phyloP scores from a whole-genome alignment of 2,888 invertebrate species.

The Sphaerophoria taeniata region DNA sequence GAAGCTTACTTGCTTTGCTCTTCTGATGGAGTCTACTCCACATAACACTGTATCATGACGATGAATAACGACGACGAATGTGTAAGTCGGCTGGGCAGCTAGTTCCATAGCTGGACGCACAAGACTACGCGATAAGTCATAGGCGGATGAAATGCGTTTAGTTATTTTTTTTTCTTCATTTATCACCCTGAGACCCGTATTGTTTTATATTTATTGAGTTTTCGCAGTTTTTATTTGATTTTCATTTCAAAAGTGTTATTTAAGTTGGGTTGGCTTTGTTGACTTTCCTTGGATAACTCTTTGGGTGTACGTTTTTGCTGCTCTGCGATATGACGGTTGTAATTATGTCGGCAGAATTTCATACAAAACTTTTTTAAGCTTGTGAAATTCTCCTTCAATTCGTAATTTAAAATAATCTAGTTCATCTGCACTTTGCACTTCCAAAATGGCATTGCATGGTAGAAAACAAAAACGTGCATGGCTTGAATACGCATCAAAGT shows the following conservation, averaged over 20 bases:
- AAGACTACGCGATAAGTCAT: background rate
- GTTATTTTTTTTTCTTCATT: constrained; percentile 42
- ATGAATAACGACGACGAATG: background rate
- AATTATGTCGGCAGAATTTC: background rate
- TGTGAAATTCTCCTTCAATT: constrained; percentile 10
- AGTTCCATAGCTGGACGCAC: background rate
- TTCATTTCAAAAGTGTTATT: constrained; percentile 10
- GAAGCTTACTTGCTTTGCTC: background rate
- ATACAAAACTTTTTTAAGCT: background rate
- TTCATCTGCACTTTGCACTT: background rate
- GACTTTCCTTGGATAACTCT: constrained; percentile 43
- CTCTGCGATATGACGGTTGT: background rate
- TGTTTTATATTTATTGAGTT: background rate
- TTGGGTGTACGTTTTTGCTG: background rate
- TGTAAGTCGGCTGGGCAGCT: no score
- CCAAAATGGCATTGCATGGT: constrained; percentile 7
- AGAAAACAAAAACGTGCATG: constrained; percentile 8
- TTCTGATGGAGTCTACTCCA: background rate
- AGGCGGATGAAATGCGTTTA: constrained; percentile 64
- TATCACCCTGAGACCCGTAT: constrained; percentile 26
- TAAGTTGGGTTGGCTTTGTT: constrained; percentile 28
- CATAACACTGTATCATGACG: background rate
- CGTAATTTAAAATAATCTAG: background rate
- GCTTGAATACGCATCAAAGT: constrained; percentile 24
- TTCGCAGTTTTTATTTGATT: background rate